Percentiles rank a stretch among this genome's conserved stretches.
Evolutionary conservation across 1,140 invertebrate genomes (phyloP).

Genomic region (Aphelenchoides besseyi): DNA sequence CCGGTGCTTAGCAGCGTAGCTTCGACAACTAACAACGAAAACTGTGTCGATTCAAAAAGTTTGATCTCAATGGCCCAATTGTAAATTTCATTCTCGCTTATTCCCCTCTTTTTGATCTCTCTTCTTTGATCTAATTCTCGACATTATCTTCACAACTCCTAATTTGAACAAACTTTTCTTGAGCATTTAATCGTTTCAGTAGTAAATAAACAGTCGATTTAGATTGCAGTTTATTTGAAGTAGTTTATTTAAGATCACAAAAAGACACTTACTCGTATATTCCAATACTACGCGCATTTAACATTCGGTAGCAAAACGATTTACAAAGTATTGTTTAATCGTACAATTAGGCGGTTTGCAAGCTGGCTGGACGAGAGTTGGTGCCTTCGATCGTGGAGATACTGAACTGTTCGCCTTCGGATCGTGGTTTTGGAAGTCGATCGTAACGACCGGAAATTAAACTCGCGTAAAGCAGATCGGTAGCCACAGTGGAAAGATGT

Average conservation of each 20-base stretch:
- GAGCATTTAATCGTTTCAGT: too few relatives aligned
- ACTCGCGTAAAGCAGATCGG: constrained; percentile 1
- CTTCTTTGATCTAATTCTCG: neutral
- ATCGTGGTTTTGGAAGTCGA: neutral
- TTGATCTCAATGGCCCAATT: neutral
- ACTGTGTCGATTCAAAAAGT: neutral
- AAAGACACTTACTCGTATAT: too few relatives aligned
- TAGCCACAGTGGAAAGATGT: neutral
- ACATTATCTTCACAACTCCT: neutral
- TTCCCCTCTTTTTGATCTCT: neutral
- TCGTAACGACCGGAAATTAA: neutral
- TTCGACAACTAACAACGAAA: neutral
- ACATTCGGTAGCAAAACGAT: neutral
- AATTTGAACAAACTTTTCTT: neutral
- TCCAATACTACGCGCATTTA: too few relatives aligned
- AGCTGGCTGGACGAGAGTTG: neutral
- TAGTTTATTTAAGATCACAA: too few relatives aligned
- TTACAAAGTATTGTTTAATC: too few relatives aligned
- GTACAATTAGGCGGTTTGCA: constrained; percentile 16
- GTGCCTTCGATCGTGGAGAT: constrained; percentile 6
- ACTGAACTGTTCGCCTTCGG: neutral
- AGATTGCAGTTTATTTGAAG: too few relatives aligned
- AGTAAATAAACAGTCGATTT: too few relatives aligned
- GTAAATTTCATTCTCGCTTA: neutral
- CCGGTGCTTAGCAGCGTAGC: neutral